Conservation (phyloP, 2,888 invertebrate genomes). For the Rhorus exstirpatorius region DNA sequence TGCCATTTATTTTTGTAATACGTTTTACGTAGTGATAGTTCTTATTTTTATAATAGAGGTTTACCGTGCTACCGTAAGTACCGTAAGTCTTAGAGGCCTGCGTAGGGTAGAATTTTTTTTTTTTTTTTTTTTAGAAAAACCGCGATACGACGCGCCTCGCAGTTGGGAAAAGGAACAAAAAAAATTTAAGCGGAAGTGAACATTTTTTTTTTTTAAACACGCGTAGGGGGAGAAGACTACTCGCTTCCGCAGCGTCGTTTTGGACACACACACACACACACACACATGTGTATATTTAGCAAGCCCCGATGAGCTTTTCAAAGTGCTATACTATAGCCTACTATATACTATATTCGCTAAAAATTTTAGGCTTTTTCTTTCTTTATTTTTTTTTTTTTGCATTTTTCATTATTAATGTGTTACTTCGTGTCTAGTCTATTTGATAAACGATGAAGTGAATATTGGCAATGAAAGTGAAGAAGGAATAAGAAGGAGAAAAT, state of each 20-base stretch:
- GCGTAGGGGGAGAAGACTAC: slow-evolving; percentile 39
- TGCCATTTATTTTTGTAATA: slow-evolving; percentile 86
- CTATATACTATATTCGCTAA: slow-evolving; percentile 2
- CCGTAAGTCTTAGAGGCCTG: slow-evolving; percentile 86
- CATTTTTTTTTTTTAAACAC: too few species aligned
- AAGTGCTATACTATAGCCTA: slow-evolving; percentile 39
- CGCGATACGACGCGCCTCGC: slow-evolving; percentile 73
- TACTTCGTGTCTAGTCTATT: slow-evolving; percentile 64
- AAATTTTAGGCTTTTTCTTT: slow-evolving; percentile 48
- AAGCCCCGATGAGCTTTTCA: slow-evolving; percentile 55
- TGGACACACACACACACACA: slow-evolving; percentile 11
- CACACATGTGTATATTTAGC: slow-evolving; percentile 60
- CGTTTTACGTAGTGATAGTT: slow-evolving; percentile 85
- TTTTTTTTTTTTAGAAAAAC: slow-evolving; percentile 76
- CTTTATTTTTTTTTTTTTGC: slow-evolving; percentile 14
- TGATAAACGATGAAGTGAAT: slow-evolving; percentile 21
- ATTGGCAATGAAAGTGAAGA: slow-evolving; percentile 16
- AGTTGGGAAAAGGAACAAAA: slow-evolving; percentile 59
- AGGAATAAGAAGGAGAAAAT: slow-evolving; percentile 3
- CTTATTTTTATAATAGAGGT: slow-evolving; percentile 84
- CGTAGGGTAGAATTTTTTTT: slow-evolving; percentile 81
- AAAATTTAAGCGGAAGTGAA: slow-evolving; percentile 41
- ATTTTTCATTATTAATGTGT: slow-evolving; percentile 38
- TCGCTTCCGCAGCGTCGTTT: slow-evolving; percentile 71
- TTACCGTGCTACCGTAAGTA: slow-evolving; percentile 84